phyloP scores from a whole-genome alignment of 2,888 invertebrate species.

The Blera fallax region DNA sequence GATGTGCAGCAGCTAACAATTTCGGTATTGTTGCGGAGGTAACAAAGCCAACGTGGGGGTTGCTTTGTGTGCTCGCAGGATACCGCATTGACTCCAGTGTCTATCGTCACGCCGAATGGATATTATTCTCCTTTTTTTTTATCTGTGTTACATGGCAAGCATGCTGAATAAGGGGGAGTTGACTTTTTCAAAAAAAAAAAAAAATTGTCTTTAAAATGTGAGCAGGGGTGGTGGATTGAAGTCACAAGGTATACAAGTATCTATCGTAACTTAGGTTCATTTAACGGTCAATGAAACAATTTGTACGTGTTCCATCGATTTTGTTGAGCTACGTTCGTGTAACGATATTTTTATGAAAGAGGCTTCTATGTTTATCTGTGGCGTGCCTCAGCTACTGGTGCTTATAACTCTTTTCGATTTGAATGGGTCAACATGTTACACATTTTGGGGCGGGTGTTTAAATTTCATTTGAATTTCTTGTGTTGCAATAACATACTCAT shows the following conservation, averaged over 20 bases:
- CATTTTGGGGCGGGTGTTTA: background rate
- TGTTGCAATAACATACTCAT: too few relatives aligned
- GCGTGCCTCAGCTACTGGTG: background rate
- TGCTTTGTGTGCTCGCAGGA: conserved; percentile 13
- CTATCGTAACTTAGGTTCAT: conserved; percentile 25
- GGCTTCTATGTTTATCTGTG: background rate
- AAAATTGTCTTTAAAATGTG: conserved; percentile 1
- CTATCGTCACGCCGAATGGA: conserved; percentile 53
- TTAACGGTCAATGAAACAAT: conserved; percentile 64
- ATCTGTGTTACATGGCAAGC: conserved; percentile 55
- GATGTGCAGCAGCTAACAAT: conserved; percentile 35
- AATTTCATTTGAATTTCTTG: background rate
- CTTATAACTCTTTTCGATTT: background rate
- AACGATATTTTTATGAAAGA: background rate
- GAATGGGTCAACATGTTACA: background rate
- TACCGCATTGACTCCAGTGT: conserved; percentile 15
- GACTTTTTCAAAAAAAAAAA: background rate
- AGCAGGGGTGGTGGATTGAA: background rate
- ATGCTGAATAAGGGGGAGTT: conserved; percentile 19
- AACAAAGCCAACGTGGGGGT: background rate
- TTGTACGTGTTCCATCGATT: conserved; percentile 41
- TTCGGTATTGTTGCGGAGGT: conserved; percentile 29
- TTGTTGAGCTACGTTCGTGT: background rate
- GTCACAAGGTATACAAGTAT: conserved; percentile 24
- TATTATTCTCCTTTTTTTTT: conserved; percentile 42